These are phyloP conservation scores for Percopsis transmontana DNA, from an alignment of 2,113 vertebrate species.

Conservation along the genomic window DNA sequence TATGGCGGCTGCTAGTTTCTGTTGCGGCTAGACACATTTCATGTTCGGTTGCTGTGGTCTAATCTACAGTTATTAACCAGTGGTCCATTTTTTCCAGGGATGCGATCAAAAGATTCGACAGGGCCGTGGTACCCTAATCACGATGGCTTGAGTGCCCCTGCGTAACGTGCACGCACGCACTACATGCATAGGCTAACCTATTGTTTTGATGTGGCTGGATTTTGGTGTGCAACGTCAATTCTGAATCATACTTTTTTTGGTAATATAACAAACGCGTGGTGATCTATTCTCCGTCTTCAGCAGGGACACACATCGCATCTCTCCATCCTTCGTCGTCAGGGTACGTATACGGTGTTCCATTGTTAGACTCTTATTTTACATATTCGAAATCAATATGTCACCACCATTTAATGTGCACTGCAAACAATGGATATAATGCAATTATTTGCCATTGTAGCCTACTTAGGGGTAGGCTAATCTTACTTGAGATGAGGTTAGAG, in stretches of 20 bases:
- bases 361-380: neutral
- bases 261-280: neutral
- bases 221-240: neutral
- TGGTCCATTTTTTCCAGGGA: neutral
- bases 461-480: no score
- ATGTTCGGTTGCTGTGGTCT: neutral
- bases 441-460: no score
- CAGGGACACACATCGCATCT: neutral
- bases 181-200: conserved; percentile 8
- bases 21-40: neutral
- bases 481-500: no score
- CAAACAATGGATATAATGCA: no score
- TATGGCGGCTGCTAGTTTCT: neutral
- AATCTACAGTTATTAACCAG: no score
- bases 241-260: neutral
- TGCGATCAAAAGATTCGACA: conserved; percentile 9
- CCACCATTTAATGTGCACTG: no score
- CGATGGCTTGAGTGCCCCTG: no score
- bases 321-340: conserved; percentile 10
- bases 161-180: neutral
- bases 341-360: conserved; percentile 10
- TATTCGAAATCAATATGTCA: neutral
- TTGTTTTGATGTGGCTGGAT: neutral
- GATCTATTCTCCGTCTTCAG: no score
- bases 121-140: conserved; percentile 17